Evolutionary conservation across 2,113 vertebrate genomes (phyloP), one percentile per base, ranked within the genome.

Genomic region (Chaetura pelagica): DNA sequence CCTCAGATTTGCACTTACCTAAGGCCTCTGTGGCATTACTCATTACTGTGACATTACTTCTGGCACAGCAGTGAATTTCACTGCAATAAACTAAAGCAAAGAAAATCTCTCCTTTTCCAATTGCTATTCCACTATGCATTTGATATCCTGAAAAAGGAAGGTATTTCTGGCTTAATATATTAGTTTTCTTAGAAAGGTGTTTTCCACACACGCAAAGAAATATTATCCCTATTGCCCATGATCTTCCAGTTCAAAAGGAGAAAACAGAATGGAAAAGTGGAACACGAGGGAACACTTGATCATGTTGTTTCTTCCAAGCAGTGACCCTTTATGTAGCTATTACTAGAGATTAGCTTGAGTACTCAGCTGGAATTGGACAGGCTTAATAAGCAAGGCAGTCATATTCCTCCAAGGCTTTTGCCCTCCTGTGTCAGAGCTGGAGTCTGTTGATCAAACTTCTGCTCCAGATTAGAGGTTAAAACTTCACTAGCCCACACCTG

Each of bases 141-240:
- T 72, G 52, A 67, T 91, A 94, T 94, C 94, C 86, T 93, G 86
- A 49, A 74, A 92, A 79, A 67, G 14, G 29, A 78, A 87, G 32
- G 84, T 19, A 75, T 46, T 80, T 79, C 58, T 78, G 8, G 57
- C 66, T 72, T 80, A 92, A 94, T 29, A 78, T 84, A 93, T 78
- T 64, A 13, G 7, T 62, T 95, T 89, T 80, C 59, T 72, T 64
- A 71, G 24, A 19, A 63, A 84, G 34, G 57, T 71, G 24, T 75
- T 93, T 90, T 93, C 48, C 61, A 61, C 34, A 71, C 26, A n/a
- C 6, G 42, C 0, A 3, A 55, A 40, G 21, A 84, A 84, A 71
- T 68, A 67, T 76, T 71, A 81, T 34, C 61, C 51, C 21, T 59
- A 7, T 52, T 89, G 61, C 48, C 64, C 61, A 44, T 0, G 0